These are phyloP conservation scores for Antennarius striatus DNA, from an alignment of 2,113 vertebrate species.

Conservation along the genomic window DNA sequence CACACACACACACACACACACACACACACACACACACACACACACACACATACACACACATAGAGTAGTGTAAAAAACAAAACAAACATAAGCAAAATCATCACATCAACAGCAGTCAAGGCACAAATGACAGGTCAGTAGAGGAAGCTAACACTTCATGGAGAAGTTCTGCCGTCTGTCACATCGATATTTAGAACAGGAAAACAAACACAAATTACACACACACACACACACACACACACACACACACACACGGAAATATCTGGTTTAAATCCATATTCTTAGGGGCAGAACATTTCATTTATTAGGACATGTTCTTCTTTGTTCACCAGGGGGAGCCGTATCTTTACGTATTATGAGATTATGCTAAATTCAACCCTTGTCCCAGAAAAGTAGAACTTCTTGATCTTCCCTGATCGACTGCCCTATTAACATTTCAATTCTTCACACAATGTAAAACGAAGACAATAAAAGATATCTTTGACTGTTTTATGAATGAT, in stretches of 20 bases:
- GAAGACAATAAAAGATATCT: not conserved
- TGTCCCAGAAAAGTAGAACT: conserved; percentile 19
- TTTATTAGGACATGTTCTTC: not conserved
- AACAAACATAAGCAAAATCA: not conserved
- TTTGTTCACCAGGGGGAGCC: conserved; percentile 50
- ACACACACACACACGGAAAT: not conserved
- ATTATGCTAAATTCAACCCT: not conserved
- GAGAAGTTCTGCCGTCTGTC: conserved; percentile 16
- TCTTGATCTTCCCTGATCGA: not conserved
- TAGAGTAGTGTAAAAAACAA: not conserved
- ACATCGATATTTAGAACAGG: conserved; percentile 18
- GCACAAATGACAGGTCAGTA: conserved; percentile 50
- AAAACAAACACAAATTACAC: conserved; percentile 14
- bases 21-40: not conserved
- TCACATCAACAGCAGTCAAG: conserved; percentile 51
- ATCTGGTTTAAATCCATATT: not conserved
- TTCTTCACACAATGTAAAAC: not conserved
- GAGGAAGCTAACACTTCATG: conserved; percentile 19
- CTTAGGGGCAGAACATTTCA: not conserved
- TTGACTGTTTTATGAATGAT: not conserved
- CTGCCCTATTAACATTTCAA: not conserved
- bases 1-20: not conserved
- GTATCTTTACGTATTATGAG: not conserved
- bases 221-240: not conserved
- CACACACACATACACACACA: not conserved